A percentile compares a stretch with the other conserved stretches of the same genome.
phyloP scores from a whole-genome alignment of 2,888 invertebrate species.

The Oconnorella tubifera region DNA sequence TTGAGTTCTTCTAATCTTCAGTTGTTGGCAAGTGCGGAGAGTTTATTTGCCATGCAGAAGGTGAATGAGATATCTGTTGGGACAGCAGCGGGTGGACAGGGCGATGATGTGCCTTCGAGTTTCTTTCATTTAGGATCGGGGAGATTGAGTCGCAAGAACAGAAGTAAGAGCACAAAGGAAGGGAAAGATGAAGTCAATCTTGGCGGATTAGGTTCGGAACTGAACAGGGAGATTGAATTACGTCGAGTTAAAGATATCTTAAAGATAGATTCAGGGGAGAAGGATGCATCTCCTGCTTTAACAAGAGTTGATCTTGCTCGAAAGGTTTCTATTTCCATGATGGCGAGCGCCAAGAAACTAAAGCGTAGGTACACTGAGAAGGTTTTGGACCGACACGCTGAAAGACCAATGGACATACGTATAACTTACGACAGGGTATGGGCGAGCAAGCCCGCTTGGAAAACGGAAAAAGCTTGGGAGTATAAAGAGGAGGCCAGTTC shows the following conservation, averaged over 20 bases:
- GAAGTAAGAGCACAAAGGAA: background rate
- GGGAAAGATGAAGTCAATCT: background rate
- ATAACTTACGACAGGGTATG: background rate
- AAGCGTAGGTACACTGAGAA: background rate
- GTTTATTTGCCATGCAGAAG: background rate
- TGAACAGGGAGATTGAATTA: background rate
- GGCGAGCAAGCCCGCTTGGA: background rate
- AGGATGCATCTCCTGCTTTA: background rate
- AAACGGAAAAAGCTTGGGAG: background rate
- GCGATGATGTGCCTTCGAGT: background rate
- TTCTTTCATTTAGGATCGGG: background rate
- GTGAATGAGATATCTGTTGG: background rate
- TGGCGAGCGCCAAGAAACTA: background rate
- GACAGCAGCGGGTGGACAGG: background rate
- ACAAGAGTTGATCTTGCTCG: background rate
- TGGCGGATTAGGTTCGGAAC: background rate
- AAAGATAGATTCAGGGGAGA: background rate
- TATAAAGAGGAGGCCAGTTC: background rate
- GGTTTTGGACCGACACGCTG: background rate
- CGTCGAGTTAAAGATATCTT: background rate
- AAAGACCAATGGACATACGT: background rate
- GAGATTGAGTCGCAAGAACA: background rate
- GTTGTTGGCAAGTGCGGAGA: constrained; percentile 1
- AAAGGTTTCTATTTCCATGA: background rate
- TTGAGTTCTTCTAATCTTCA: background rate